Evolutionary conservation across 1,140 invertebrate species (phyloP).

Genomic region (Hyposmocoma kahamanoa): DNA sequence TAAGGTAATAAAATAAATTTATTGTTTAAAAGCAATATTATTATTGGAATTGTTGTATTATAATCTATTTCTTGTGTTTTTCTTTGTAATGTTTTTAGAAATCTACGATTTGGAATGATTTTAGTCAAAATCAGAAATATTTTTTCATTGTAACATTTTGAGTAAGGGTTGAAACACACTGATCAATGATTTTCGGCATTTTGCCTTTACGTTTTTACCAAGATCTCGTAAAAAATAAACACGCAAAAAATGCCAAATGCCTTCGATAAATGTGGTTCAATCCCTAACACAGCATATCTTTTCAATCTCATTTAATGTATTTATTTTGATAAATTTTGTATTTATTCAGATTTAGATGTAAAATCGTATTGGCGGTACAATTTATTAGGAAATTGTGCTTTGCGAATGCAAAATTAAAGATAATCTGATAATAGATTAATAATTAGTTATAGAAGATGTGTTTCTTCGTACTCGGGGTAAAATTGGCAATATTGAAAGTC

Average conservation of each 20-base stretch:
- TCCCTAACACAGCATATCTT: background rate
- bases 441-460: background rate
- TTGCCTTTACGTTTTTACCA: no score
- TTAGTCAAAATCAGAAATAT: conserved; percentile 4
- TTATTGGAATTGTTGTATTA: conserved; percentile 22
- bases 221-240: no score
- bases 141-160: no score
- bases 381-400: background rate
- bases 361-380: background rate
- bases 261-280: no score
- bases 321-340: background rate
- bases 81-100: background rate
- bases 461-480: background rate
- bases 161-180: no score
- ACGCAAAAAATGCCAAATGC: no score
- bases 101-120: background rate
- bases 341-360: background rate
- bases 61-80: background rate
- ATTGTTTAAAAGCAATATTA: conserved; percentile 44
- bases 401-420: background rate
- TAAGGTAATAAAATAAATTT: conserved; percentile 21
- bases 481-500: conserved; percentile 4
- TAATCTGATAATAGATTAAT: background rate
- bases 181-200: no score
- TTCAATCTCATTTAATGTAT: conserved; percentile 9